These are phyloP conservation scores for Callyntrura sp. DNA, from an alignment of 2,888 invertebrate species.

Conservation along the genomic window DNA sequence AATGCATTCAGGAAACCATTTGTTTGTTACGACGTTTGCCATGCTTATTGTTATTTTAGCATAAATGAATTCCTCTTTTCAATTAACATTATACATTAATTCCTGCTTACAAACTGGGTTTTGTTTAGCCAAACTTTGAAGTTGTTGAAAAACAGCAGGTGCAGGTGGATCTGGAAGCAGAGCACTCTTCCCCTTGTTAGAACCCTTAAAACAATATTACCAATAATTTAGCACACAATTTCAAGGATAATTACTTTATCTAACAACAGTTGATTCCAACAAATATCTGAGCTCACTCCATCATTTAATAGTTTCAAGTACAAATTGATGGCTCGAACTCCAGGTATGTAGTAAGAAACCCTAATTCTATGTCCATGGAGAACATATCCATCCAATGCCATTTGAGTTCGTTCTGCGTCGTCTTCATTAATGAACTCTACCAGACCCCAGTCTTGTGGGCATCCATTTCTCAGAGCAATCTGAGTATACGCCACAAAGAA, in stretches of 20 bases:
- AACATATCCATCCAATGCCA: slow-evolving; percentile 85
- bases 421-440: slow-evolving; percentile 86
- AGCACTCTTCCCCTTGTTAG: slow-evolving; percentile 84
- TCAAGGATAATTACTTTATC: not conserved
- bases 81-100: not conserved
- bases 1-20: too few species aligned
- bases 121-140: slow-evolving; percentile 86
- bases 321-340: slow-evolving; percentile 86
- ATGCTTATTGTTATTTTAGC: not conserved
- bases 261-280: too few species aligned
- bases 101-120: slow-evolving; percentile 86
- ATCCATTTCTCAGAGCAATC: slow-evolving; percentile 87
- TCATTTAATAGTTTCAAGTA: slow-evolving; percentile 86
- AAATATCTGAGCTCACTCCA: slow-evolving; percentile 84
- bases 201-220: slow-evolving; percentile 80
- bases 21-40: not conserved
- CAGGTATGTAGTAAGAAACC: slow-evolving; percentile 87
- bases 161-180: slow-evolving; percentile 86
- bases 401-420: slow-evolving; percentile 86
- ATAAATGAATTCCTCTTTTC: not conserved
- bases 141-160: slow-evolving; percentile 85
- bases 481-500: slow-evolving; percentile 80
- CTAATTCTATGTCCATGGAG: slow-evolving; percentile 85
- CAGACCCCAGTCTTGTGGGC: slow-evolving; percentile 87
- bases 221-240: not conserved